These are phyloP conservation scores for Phataginus tricuspis DNA, from an alignment of 2,797 vertebrate species.

Conservation along the genomic window DNA sequence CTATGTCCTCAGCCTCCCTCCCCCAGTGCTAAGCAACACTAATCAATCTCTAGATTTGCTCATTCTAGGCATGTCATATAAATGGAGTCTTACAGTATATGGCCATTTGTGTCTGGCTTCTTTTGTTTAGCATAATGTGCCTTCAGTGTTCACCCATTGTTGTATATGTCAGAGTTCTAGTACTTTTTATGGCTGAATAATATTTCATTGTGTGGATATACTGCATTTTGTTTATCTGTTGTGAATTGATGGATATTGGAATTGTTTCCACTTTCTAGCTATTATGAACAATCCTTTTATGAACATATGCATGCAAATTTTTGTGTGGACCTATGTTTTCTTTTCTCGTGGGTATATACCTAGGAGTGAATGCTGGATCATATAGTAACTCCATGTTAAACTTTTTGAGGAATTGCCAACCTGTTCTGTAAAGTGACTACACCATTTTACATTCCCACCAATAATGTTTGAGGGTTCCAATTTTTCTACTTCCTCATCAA, in stretches of 20 bases:
- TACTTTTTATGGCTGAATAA: constrained; percentile 30
- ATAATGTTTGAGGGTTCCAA: neutral
- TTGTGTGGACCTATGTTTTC: neutral
- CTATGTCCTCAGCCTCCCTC: neutral
- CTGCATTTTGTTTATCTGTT: neutral
- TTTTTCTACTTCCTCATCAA: neutral
- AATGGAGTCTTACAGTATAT: neutral
- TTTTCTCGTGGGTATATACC: neutral
- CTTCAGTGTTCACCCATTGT: neutral
- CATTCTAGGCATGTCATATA: neutral
- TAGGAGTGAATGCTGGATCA: neutral
- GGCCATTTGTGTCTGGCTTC: neutral
- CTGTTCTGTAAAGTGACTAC: neutral
- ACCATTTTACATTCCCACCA: neutral
- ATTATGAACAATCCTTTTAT: neutral
- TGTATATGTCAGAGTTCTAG: neutral
- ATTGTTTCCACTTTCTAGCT: neutral
- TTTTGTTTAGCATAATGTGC: neutral
- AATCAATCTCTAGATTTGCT: neutral
- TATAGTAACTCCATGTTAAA: neutral
- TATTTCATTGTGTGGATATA: neutral
- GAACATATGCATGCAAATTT: neutral
- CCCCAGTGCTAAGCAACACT: neutral
- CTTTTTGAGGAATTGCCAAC: neutral
- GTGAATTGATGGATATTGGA: neutral